Percentiles rank a stretch among this genome's conserved stretches.
phyloP scores from a whole-genome alignment of 2,888 invertebrate genomes.

The Lagria hirta region DNA sequence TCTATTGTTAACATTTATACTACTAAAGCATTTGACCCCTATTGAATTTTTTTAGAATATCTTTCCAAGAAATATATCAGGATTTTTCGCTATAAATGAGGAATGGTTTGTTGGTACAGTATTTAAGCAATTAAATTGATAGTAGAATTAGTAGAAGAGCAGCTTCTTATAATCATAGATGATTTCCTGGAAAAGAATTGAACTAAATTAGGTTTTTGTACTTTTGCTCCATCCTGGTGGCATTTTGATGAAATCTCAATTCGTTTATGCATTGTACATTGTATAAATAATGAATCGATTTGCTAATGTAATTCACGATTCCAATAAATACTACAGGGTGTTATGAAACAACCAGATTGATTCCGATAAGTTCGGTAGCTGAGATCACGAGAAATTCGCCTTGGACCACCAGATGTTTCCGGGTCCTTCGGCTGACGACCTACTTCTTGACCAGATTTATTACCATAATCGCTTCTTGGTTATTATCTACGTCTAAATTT shows the following conservation, averaged over 20 bases:
- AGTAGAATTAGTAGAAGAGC: no score
- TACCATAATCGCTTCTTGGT: constrained; percentile 6
- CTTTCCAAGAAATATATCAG: no score
- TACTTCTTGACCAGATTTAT: constrained; percentile 20
- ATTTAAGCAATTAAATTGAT: no score
- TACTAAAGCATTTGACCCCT: no score
- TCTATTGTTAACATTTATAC: no score
- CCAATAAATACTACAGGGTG: constrained; percentile 21
- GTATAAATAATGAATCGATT: constrained; percentile 18
- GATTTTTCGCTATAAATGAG: no score
- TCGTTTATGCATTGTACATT: constrained; percentile 10
- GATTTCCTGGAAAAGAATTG: no score
- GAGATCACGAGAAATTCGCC: constrained; percentile 25
- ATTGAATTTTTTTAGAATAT: no score
- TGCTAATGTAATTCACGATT: constrained; percentile 27
- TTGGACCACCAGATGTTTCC: no score
- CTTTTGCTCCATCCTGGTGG: constrained; percentile 8
- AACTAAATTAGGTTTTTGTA: constrained; percentile 14
- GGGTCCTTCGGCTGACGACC: constrained; percentile 27
- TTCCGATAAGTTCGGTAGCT: constrained; percentile 27
- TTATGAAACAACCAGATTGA: constrained; percentile 26
- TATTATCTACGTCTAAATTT: constrained; percentile 13
- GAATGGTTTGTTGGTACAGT: no score
- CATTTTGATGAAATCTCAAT: constrained; percentile 18
- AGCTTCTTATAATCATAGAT: no score